Evolutionary conservation across 2,797 vertebrate species (phyloP).

Genomic region (Halcyon leucocephala): DNA sequence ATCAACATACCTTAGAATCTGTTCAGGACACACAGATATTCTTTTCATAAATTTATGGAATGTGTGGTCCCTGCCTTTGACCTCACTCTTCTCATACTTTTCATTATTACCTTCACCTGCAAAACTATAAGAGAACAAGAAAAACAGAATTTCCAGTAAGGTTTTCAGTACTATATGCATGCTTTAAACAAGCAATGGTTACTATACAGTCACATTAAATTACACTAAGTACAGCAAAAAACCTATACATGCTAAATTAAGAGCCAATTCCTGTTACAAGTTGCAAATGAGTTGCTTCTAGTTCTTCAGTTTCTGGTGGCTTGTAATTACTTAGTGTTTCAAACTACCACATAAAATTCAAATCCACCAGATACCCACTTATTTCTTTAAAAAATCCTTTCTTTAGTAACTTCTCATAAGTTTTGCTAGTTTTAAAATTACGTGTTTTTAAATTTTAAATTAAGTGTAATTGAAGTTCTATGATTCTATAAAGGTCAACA

Average conservation of each 20-base stretch:
- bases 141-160: neutral
- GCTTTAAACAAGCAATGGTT: neutral
- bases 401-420: neutral
- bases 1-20: slow-evolving; percentile 86
- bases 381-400: neutral
- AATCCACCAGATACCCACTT: neutral
- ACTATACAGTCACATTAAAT: neutral
- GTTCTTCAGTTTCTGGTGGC: neutral
- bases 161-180: neutral
- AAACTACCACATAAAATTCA: neutral
- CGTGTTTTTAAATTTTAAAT: neutral
- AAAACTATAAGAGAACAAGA: slow-evolving; percentile 57
- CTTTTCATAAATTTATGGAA: slow-evolving; percentile 94
- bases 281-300: neutral
- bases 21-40: slow-evolving; percentile 87
- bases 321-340: neutral
- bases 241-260: neutral
- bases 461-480: neutral
- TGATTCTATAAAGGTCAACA: neutral
- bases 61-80: slow-evolving; percentile 81
- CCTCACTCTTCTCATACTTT: slow-evolving; percentile 88
- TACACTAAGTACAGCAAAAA: neutral
- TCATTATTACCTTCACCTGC: slow-evolving; percentile 74
- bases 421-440: neutral
- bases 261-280: neutral